Conservation (phyloP, 2,113 vertebrate genomes). For the Sarotherodon lohbergeri region DNA sequence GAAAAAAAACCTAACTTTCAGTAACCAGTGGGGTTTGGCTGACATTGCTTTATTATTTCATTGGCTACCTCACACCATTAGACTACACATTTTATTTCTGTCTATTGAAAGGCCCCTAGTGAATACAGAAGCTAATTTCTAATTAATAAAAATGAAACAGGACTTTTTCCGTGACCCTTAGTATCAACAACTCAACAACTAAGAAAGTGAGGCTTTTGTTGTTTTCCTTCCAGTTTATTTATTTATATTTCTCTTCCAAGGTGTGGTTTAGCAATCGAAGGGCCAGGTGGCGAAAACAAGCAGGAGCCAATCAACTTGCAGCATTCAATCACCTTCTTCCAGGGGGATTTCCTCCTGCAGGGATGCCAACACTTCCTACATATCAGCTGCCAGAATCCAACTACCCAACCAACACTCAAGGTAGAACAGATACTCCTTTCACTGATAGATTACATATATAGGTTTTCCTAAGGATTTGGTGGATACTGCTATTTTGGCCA, state of each 20-base stretch:
- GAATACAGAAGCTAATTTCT: background rate
- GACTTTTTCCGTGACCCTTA: background rate
- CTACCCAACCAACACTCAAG: conserved; percentile 86
- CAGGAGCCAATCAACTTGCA: conserved; percentile 91
- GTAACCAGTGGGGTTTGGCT: background rate
- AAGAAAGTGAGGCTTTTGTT: background rate
- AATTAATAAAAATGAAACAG: background rate
- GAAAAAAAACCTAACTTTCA: background rate
- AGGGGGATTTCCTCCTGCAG: conserved; percentile 86
- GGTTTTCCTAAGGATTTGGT: background rate
- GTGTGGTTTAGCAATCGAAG: conserved; percentile 98
- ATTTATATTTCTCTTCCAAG: conserved; percentile 52
- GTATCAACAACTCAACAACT: background rate
- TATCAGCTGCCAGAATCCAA: conserved; percentile 93
- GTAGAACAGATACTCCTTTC: conserved; percentile 58
- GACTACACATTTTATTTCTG: background rate
- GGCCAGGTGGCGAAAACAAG: conserved; percentile 95
- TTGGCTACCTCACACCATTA: background rate
- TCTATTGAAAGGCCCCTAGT: no score
- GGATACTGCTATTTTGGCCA: background rate
- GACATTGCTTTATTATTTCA: background rate
- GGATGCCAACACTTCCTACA: conserved; percentile 86
- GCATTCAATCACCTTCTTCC: conserved; percentile 96
- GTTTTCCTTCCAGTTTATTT: background rate
- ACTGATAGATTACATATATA: background rate